phyloP scores from a whole-genome alignment of 2,113 vertebrate species.

The Pao palembangensis region DNA sequence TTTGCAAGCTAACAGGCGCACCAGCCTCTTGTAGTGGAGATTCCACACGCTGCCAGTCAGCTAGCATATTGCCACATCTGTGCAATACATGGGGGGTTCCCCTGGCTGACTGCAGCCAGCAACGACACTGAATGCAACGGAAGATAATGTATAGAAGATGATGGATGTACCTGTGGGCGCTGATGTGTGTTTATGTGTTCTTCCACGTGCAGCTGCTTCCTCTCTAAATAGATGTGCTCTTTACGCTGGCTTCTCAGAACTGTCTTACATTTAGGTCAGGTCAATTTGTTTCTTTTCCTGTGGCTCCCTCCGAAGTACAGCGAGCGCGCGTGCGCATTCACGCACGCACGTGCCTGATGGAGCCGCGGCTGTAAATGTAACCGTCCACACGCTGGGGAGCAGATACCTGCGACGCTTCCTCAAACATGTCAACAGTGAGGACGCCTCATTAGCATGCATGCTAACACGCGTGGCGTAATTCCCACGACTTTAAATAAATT shows the following conservation, averaged over 20 bases:
- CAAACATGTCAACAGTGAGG: conserved; percentile 26
- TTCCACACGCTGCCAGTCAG: too few species aligned
- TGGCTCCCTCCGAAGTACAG: not conserved
- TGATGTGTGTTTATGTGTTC: too few species aligned
- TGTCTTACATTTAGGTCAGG: conserved; percentile 24
- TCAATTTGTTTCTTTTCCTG: conserved; percentile 21
- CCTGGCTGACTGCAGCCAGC: too few species aligned
- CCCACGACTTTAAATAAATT: conserved; percentile 39
- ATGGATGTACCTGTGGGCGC: too few species aligned
- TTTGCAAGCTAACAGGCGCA: not conserved
- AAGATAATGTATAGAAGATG: too few species aligned
- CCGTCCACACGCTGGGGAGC: conserved; percentile 30
- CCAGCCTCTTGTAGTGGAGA: too few species aligned
- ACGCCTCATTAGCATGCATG: conserved; percentile 11
- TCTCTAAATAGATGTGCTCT: not conserved
- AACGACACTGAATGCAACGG: too few species aligned
- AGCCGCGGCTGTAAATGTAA: conserved; percentile 21
- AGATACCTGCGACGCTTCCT: conserved; percentile 19
- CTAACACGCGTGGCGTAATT: conserved; percentile 8
- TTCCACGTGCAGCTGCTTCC: not conserved
- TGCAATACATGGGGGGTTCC: too few species aligned
- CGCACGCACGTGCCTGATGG: conserved; percentile 5
- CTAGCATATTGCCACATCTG: too few species aligned
- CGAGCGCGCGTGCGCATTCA: not conserved
- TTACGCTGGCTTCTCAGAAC: conserved; percentile 3